Evolutionary conservation across 2,797 vertebrate genomes (phyloP).

Genomic region (Cossypha polioptera): DNA sequence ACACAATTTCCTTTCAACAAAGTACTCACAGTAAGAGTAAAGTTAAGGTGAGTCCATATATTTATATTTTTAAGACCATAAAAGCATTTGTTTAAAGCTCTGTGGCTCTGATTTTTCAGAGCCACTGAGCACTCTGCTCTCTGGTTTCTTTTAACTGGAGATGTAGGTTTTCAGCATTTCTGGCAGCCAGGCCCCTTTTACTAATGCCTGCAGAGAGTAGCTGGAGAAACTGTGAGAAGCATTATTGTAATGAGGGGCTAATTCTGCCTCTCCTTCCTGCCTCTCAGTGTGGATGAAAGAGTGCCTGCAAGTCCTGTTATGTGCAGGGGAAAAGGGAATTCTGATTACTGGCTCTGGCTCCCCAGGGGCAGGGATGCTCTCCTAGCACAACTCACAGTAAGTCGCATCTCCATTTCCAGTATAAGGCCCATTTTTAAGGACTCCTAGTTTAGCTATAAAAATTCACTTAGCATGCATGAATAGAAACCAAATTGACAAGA

Average conservation of each 20-base stretch:
- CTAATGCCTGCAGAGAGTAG: slow-evolving; percentile 42
- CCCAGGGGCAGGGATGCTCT: slow-evolving; percentile 32
- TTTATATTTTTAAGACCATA: background rate
- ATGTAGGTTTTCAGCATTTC: slow-evolving; percentile 3
- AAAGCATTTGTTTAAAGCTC: slow-evolving; percentile 30
- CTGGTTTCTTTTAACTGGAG: slow-evolving; percentile 5
- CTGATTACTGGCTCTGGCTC: slow-evolving; percentile 33
- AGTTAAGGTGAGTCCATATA: background rate
- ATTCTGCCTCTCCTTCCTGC: slow-evolving; percentile 50
- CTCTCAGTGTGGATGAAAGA: slow-evolving; percentile 44
- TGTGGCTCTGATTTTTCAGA: background rate
- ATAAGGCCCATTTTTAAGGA: slow-evolving; percentile 59
- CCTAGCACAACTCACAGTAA: slow-evolving; percentile 4
- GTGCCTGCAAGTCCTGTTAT: background rate
- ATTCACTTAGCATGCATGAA: slow-evolving; percentile 58
- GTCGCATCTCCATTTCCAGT: slow-evolving; percentile 40
- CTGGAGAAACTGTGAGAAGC: slow-evolving; percentile 32
- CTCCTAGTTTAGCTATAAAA: slow-evolving; percentile 56
- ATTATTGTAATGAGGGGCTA: slow-evolving; percentile 54
- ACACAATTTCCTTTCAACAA: slow-evolving; percentile 1
- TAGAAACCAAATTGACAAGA: slow-evolving; percentile 56
- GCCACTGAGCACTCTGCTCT: background rate
- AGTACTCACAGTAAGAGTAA: background rate
- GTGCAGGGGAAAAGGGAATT: background rate
- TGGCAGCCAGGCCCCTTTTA: background rate